Base-by-base conservation (phyloP, 1,140 invertebrate species). In the Rhysida immarginata region DNA sequence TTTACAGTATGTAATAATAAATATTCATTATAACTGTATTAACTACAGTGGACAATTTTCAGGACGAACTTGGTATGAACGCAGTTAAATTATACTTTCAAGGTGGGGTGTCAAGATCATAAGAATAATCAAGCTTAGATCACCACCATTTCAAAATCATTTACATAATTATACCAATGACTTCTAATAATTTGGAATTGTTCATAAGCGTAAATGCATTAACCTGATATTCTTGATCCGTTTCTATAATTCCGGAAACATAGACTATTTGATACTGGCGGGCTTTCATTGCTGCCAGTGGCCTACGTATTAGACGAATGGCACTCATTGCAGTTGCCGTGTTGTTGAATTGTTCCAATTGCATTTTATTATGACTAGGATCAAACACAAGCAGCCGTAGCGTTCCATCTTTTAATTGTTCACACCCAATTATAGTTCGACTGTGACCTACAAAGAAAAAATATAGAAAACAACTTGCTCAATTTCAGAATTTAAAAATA, bases 201-300 rank as follows among this genome's bases (percentile, higher is more conserved):
- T n/a, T n/a, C n/a, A n/a, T n/a, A n/a, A n/a, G n/a, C n/a, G n/a
- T n/a, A n/a, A n/a, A 5, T 26, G 26, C 20, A 26, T 54, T 58
- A 61, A 70, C 69, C 59, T 71, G 61, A 63, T 64, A 70, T 53
- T 89, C 83, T 46, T 75, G 64, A 57, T 90, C 85, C 46, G 72
- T 75, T 60, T 80, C 76, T 64, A 90, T 81, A 24, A 82, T 77
- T 0, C 87, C 87, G 55, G 75, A 71, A 49, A 90, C 80, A 55
- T 81, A 81, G 2, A 90, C 84, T 57, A 91, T 78, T 72, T 93
- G 88, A 71, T 91, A 93, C 69, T 91, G 87, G 48, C 78, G 77
- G 23, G 86, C 84, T 62, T 86, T 82, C 76, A 91, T 81, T 0
- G 83, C 79, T 35, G 77, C 71, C 16, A 82, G 71, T 35, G 82